Base-by-base conservation (phyloP, 2,888 invertebrate species). In the Acanthococcus lagerstroemiae region DNA sequence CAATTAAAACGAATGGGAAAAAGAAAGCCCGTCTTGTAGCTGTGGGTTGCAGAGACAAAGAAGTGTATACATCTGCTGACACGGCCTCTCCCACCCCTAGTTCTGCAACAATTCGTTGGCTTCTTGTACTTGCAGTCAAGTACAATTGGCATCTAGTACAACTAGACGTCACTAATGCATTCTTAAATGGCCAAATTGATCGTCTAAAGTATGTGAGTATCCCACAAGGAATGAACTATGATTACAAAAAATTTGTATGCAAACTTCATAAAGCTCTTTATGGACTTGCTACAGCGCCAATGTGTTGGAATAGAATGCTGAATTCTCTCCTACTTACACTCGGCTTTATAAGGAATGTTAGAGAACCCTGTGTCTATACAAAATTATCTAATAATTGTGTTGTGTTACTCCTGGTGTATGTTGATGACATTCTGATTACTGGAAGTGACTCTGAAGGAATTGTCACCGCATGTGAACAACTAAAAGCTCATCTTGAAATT, bases 1-100 rank as follows among this genome's bases (percentile, higher is more conserved):
- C 48, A 50, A 44, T 67, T 5, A 68, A 63, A 63, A 21, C 44
- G 17, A 57, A 67, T 21, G 55, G 65, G 19, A n/a, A 7, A 9
- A 19, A n/a, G 12, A 24, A 44, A 44, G 55, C 65, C 21, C 26
- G 55, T 19, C 17, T 56, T 26, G 67, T 44, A 4, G 67, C 67
- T 17, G 67, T 67, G 22, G 60, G 67, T 24, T 67, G 30, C 21
- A 26, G 30, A 50, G 50, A 65, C 21, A 12, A 17, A 55, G 4
- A 22, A 55, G 44, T 27, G 19, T 24, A 50, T 26, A 30, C 30
- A n/a, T 55, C 48, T 22, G 24, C 15, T 4, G 24, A 65, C 27
- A 65, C 48, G n/a, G 19, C 48, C 12, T 48, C 48, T 17, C 48
- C 48, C 19, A 48, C 48, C 6, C 48, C 48, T 19, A 17, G n/a